Evolutionary conservation across 2,888 invertebrate species (phyloP), one percentile per base, ranked within the genome.

Genomic region (Athalia cordata): DNA sequence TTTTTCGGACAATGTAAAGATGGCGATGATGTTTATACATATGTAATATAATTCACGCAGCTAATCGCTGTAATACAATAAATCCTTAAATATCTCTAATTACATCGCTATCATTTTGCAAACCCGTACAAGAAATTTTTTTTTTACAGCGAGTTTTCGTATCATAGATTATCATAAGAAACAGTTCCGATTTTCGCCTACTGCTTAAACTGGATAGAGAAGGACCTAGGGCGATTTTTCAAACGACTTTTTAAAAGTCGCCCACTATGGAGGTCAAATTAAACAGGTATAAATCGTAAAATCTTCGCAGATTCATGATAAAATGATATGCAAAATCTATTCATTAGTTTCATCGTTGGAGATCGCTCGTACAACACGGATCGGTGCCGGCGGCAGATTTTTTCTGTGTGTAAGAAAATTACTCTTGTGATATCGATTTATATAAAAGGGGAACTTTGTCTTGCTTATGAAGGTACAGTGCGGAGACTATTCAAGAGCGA

Each of bases 1-100:
- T 45, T 67, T 81, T 81, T 81, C 81, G 83, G 80, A 81, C 80
- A 81, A 81, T 85, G 82, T 84, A 86, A 85, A 85, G 85, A 87
- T 85, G 84, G 85, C 85, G 85, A 87, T 86, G 84, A 85, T 87
- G 84, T 88, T 87, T 88, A 88, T 88, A 88, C 87, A 88, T 88
- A 88, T 88, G 88, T 88, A 88, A 88, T 88, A 88, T 88, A 88
- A 88, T 66, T 78, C 75, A 50, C 52, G 78, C 77, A 77, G 70
- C 77, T 5, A 64, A 13, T 52, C 50, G 75, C 62, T 75, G 75
- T 50, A 11, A 75, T 75, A 75, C 50, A 75, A 75, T 75, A 75
- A 75, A 75, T 62, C 75, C 75, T 75, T 62, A 75, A 75, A 75
- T 75, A 75, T 75, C 75, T 75, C 75, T 62, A 75, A 75, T 6